A percentile compares a stretch with the other conserved stretches of the same genome.
phyloP scores from a whole-genome alignment of 2,113 vertebrate species.

The Zosterops lateralis region DNA sequence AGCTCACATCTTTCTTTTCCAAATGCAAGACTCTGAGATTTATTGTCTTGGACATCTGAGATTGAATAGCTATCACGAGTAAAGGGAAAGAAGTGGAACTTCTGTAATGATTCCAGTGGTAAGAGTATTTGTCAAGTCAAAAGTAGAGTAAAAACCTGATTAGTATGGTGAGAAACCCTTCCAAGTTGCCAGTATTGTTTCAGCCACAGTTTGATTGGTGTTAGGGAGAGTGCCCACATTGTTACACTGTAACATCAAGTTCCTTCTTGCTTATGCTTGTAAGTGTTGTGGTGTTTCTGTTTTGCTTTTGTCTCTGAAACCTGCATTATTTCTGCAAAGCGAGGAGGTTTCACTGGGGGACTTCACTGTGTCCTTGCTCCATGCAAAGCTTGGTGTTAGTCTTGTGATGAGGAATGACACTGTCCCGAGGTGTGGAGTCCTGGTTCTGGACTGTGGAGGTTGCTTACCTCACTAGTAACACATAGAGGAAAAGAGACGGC shows the following conservation, averaged over 20 bases:
- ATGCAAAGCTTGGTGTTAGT: not conserved
- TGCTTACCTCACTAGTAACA: not conserved
- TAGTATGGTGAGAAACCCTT: not conserved
- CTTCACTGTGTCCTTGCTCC: accelerated
- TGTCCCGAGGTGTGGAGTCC: not conserved
- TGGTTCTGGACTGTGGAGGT: not conserved
- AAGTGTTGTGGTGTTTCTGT: not conserved
- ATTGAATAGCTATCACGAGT: not conserved
- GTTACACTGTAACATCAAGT: not conserved
- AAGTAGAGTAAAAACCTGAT: not conserved
- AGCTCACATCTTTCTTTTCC: not conserved
- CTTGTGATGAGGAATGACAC: not conserved
- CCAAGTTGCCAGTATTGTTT: not conserved
- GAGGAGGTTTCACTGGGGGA: not conserved
- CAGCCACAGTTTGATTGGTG: not conserved
- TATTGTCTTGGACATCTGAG: not conserved
- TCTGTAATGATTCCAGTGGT: not conserved
- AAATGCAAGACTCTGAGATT: not conserved
- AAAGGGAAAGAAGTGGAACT: not conserved
- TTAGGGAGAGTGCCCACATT: not conserved
- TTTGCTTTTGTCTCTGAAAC: not conserved
- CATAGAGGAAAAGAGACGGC: not conserved
- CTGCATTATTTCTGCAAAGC: not conserved
- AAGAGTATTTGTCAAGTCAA: not conserved
- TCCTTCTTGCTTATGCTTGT: not conserved